A percentile compares a stretch with the other conserved stretches of the same genome.
These are phyloP conservation scores for Platorchestia sp. DNA, from an alignment of 1,140 invertebrate genomes.

Conservation along the genomic window DNA sequence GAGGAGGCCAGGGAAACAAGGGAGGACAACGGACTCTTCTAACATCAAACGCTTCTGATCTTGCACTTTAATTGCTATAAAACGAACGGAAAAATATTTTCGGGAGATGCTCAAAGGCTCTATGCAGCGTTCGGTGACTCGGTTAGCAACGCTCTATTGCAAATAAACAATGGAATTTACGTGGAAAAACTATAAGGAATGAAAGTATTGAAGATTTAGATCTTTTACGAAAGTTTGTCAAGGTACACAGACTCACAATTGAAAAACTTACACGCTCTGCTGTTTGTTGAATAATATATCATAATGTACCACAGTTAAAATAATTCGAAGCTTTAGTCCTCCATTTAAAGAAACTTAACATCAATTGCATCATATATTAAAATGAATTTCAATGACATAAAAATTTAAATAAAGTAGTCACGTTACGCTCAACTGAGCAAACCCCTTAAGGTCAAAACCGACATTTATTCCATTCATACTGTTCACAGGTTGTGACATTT, in stretches of 20 bases:
- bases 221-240: neutral
- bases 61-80: conserved; percentile 6
- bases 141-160: neutral
- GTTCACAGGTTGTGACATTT: neutral
- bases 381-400: neutral
- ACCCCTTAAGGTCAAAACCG: neutral
- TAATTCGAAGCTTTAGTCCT: neutral
- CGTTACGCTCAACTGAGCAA: neutral
- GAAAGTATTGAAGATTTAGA: neutral
- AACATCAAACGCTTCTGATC: conserved; percentile 37
- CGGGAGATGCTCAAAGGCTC: neutral
- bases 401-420: neutral
- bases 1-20: conserved; percentile 17
- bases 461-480: no score
- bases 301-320: no score
- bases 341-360: neutral
- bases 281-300: no score
- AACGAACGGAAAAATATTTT: neutral
- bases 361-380: no score
- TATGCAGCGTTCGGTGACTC: neutral
- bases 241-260: neutral
- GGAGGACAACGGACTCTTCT: neutral
- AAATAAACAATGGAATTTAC: neutral
- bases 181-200: neutral
- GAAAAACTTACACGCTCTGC: neutral